Evolutionary conservation across 30 jellyfish, hydroid and myxozoan genomes (phyloP).

Genomic region (Mastigias papua): DNA sequence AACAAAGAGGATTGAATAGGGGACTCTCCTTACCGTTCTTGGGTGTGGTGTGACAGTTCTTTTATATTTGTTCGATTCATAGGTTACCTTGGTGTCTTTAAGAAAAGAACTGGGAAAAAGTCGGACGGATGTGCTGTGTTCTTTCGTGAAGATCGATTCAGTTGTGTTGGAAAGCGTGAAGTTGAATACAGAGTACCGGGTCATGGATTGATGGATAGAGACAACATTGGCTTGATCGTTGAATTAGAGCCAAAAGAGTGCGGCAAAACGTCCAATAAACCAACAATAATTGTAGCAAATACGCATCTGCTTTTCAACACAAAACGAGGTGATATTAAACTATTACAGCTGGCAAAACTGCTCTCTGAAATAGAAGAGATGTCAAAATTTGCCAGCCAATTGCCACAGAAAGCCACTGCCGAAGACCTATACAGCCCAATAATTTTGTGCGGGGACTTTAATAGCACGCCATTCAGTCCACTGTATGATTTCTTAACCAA

Average conservation of each 20-base stretch:
- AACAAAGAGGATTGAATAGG: no score
- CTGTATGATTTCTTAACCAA: constrained; percentile 70
- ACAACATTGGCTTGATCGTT: constrained; percentile 84
- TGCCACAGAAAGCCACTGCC: constrained; percentile 11
- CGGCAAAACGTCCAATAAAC: constrained; percentile 7
- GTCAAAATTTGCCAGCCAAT: constrained; percentile 27
- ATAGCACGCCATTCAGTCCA: constrained; percentile 83
- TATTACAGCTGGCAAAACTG: constrained; percentile 85
- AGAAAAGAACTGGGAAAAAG: constrained; percentile 90
- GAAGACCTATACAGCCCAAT: constrained; percentile 65
- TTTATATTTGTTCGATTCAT: neutral
- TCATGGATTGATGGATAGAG: constrained; percentile 76
- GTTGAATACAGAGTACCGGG: constrained; percentile 60
- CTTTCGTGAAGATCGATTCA: constrained; percentile 55
- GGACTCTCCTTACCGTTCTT: no score
- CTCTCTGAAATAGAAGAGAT: constrained; percentile 88
- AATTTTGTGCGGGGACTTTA: constrained; percentile 93
- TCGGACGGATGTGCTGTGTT: constrained; percentile 98
- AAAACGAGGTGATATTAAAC: constrained; percentile 94
- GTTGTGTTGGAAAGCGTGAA: constrained; percentile 16
- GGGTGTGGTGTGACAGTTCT: no score
- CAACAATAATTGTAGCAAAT: constrained; percentile 79
- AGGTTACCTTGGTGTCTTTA: constrained; percentile 92
- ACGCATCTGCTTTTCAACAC: constrained; percentile 92
- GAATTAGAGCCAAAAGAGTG: constrained; percentile 51